Evolutionary conservation across 2,888 invertebrate species (phyloP).

Genomic region (Macrophya alboannulata): DNA sequence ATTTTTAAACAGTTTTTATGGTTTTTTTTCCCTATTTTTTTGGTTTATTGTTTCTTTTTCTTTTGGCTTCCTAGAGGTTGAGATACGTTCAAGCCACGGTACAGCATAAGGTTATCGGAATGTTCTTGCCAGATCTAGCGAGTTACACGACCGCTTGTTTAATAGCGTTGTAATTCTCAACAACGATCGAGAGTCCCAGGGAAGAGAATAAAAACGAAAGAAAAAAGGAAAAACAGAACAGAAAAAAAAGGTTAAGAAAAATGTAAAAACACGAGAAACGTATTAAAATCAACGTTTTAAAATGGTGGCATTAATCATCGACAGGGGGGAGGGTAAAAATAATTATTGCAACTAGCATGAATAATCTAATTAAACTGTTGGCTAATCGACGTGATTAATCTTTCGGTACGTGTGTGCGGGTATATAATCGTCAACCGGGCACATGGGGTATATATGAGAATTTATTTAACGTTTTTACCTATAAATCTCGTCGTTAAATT

Average conservation of each 20-base stretch:
- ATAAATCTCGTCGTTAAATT: slow-evolving; percentile 1
- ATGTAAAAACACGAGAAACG: neutral
- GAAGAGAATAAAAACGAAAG: neutral
- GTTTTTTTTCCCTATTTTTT: neutral
- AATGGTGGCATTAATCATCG: slow-evolving; percentile 24
- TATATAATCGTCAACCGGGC: neutral
- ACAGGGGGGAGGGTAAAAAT: neutral
- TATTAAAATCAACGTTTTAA: neutral
- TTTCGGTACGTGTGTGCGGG: neutral
- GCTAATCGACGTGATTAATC: slow-evolving; percentile 2
- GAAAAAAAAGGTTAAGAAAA: neutral
- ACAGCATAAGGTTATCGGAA: slow-evolving; percentile 20
- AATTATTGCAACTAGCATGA: slow-evolving; percentile 33
- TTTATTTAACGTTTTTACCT: neutral
- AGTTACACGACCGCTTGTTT: slow-evolving; percentile 31
- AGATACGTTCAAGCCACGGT: neutral
- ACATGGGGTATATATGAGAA: neutral
- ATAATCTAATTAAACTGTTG: slow-evolving; percentile 40
- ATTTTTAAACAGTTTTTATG: neutral
- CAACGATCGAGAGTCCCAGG: neutral
- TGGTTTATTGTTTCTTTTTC: neutral
- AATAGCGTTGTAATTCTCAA: slow-evolving; percentile 35
- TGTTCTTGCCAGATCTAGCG: slow-evolving; percentile 40
- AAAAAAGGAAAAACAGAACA: no score
- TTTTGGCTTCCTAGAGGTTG: neutral